Evolutionary conservation across 2,113 vertebrate species (phyloP).

Genomic region (Rissa tridactyla): DNA sequence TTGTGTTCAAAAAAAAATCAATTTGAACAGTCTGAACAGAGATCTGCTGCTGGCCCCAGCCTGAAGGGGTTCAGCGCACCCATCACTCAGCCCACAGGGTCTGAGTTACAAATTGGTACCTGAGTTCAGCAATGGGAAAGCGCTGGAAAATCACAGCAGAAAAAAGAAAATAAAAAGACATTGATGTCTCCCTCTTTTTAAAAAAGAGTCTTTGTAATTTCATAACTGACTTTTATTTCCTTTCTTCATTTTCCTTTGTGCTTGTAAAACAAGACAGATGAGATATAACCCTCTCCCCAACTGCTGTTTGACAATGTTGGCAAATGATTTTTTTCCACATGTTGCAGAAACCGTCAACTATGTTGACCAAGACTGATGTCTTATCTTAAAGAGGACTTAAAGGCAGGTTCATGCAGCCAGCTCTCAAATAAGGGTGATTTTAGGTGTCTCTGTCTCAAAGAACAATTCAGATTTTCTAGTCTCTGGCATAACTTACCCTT

Average conservation of each 20-base stretch:
- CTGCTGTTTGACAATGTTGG: neutral
- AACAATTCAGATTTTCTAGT: neutral
- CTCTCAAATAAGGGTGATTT: neutral
- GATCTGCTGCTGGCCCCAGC: neutral
- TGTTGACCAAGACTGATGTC: neutral
- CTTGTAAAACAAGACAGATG: neutral
- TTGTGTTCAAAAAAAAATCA: constrained; percentile 1
- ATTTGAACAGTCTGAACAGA: neutral
- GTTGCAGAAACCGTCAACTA: neutral
- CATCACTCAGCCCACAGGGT: neutral
- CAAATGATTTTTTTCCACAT: neutral
- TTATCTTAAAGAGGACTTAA: neutral
- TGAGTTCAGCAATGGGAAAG: neutral
- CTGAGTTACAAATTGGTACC: constrained; percentile 13
- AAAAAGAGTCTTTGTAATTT: neutral
- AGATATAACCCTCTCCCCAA: neutral
- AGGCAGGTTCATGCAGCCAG: neutral
- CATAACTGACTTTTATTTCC: neutral
- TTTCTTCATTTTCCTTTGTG: neutral
- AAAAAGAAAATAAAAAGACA: neutral
- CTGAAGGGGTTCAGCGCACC: constrained; percentile 2
- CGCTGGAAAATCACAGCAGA: constrained; percentile 16
- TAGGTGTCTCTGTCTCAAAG: neutral
- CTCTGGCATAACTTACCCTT: neutral
- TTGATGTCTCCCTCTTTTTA: neutral